Evolutionary conservation across 2,888 invertebrate genomes (phyloP), one percentile per base, ranked within the genome.

Genomic region (Coenonympha glycerion): DNA sequence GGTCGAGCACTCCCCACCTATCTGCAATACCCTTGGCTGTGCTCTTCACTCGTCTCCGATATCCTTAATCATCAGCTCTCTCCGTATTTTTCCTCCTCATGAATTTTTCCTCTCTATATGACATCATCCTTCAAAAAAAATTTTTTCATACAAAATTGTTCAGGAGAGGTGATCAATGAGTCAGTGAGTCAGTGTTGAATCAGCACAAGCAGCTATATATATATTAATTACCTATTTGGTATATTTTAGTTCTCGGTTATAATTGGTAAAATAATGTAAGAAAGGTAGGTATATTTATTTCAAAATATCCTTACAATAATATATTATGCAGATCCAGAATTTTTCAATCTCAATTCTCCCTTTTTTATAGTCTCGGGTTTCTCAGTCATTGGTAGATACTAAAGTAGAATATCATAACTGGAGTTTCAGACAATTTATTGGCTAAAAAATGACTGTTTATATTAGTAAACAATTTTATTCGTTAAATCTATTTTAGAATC

Each of bases 311-410:
- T 39, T 21, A 28, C 30, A 30, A 13, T 13, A 30, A 44, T n/a
- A n/a, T n/a, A n/a, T 42, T 45, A 22, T 37, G 11, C 22, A 44
- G 41, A 39, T 47, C 11, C 26, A 28, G 34, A 13, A 34, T 24
- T 40, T 40, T 54, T 58, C 55, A 58, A 65, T 63, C 60, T 63
- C 59, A 64, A 62, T 56, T 52, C 52, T 42, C 49, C 60, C 59
- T 56, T 22, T 54, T 65, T 69, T 6, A 33, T 68, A 76, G 73
- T 76, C 75, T 75, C 72, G 66, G 69, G 55, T 65, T 68, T 58
- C 18, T 45, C 45, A 45, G 45, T 45, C 33, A 34, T 34, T n/a
- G 18, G 2, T 15, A 37, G n/a, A n/a, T n/a, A n/a, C n/a, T n/a
- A n/a, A n/a, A n/a, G n/a, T 16, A 33, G 5, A 16, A 18, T 45